Evolutionary conservation across 2,888 invertebrate species (phyloP).

Genomic region (Drosophila robusta): DNA sequence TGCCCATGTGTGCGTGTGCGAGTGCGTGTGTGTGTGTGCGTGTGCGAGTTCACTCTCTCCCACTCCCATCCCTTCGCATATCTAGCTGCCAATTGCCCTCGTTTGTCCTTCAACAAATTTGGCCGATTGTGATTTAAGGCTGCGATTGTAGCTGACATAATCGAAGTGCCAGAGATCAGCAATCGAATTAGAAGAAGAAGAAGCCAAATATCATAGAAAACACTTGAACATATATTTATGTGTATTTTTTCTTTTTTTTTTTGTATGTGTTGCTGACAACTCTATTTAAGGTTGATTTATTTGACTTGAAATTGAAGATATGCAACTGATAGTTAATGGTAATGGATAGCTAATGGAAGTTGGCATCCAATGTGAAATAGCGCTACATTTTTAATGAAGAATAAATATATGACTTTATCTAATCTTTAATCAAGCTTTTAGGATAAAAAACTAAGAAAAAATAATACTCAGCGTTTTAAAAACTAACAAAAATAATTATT

Average conservation of each 20-base stretch:
- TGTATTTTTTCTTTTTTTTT: not conserved
- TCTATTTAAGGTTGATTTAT: slow-evolving; percentile 50
- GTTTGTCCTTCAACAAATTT: slow-evolving; percentile 51
- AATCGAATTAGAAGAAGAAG: slow-evolving; percentile 32
- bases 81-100: slow-evolving; percentile 47
- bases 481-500: no score
- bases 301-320: slow-evolving; percentile 25
- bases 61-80: not conserved
- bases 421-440: no score
- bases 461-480: no score
- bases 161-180: slow-evolving; percentile 55
- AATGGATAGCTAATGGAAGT: slow-evolving; percentile 11
- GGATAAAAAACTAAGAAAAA: no score
- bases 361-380: not conserved
- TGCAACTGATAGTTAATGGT: slow-evolving; percentile 18
- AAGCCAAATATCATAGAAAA: slow-evolving; percentile 16
- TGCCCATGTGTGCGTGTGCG: slow-evolving; percentile 2
- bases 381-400: no score
- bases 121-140: slow-evolving; percentile 46
- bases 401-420: not conserved
- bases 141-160: slow-evolving; percentile 52
- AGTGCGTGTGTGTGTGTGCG: slow-evolving; percentile 1
- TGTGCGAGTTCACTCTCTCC: not conserved
- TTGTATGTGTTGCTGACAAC: slow-evolving; percentile 32
- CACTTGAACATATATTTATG: slow-evolving; percentile 7